Evolutionary conservation across 2,888 invertebrate genomes (phyloP), one percentile per base, ranked within the genome.

Genomic region (Scaptomyza flava): DNA sequence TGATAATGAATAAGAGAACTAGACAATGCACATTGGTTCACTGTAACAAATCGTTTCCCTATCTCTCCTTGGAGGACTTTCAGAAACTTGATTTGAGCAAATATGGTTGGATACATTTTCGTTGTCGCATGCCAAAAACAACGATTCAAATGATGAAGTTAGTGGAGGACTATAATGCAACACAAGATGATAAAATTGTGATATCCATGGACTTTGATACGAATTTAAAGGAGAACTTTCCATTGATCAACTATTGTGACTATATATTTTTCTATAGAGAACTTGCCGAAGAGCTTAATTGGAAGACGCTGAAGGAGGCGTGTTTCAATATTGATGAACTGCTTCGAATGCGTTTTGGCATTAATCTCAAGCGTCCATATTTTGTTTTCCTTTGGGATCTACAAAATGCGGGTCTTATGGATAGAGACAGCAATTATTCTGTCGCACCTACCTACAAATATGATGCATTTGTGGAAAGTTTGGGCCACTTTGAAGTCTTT

Each of bases 401-500:
- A 1, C 36, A 59, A 0, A 72, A 72, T 0, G 66, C 59, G 0
- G 68, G 70, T 0, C 59, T 77, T 0, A 36, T 85, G 50, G 94
- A 53, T 81, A 9, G 81, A 0, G 79, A 90, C 20, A 91, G 92
- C 6, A 79, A 86, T 6, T 68, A 90, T 87, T 56, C 87, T 89
- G 50, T 91, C 83, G 91, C 93, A 33, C 91, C 93, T 30, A 93
- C 94, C 3, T 93, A 92, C 75, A 92, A 93, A 11, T 93, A 94
- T 0, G 72, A 82, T 0, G 89, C 91, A 64, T 90, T 95, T 1
- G 91, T 94, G 0, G 95, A 95, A 77, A 94, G 94, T 0, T 90
- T 95, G 2, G 95, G 95, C 5, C 95, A 95, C 9, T 95, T 95
- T 0, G 95, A 95, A 78, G 95, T 95, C 0, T 95, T 95, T 81